Evolutionary conservation across 2,888 invertebrate species (phyloP), one percentile per base, ranked within the genome.

Genomic region (Microdon myrmicae): DNA sequence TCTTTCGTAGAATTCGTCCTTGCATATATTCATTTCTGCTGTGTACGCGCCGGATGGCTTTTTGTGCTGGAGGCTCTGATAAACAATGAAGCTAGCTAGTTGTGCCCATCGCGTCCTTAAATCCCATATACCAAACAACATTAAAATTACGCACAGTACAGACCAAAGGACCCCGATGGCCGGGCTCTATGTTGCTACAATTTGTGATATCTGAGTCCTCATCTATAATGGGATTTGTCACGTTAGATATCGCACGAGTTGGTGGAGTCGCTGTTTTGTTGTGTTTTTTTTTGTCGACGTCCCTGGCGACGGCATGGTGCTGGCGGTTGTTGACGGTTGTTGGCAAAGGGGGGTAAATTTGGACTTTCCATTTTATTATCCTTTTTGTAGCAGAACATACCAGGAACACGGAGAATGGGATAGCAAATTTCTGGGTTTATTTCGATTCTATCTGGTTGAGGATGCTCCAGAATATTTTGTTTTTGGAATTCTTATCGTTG

Each of bases 191-290:
- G 54, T 37, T 26, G 47, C 43, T 55, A 48, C 60, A 55, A 61
- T 61, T 61, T 67, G 74, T 74, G 74, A 72, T 75, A 73, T 72
- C 71, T 72, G 73, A 66, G 70, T 71, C 72, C 70, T 70, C 71
- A 74, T 74, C 73, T 75, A 71, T 76, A 78, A 78, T 75, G 73
- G 77, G 72, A 78, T 77, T 78, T 77, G 76, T 78, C 76, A 78
- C 74, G 74, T 77, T 67, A 68, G 66, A 53, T 55, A 55, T 49
- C 39, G 48, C 49, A 55, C 31, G 49, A 61, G 55, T 32, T 55
- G 55, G n/a, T n/a, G n/a, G n/a, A n/a, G n/a, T n/a, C n/a, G n/a
- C n/a, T n/a, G n/a, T 39, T 25, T 25, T 47, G 41, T 54, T 47
- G 47, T 47, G 48, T 17, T 20, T 35, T 12, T n/a, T 39, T 5